Base-by-base conservation (phyloP, 2,888 invertebrate genomes). In the Thumatha senex region DNA sequence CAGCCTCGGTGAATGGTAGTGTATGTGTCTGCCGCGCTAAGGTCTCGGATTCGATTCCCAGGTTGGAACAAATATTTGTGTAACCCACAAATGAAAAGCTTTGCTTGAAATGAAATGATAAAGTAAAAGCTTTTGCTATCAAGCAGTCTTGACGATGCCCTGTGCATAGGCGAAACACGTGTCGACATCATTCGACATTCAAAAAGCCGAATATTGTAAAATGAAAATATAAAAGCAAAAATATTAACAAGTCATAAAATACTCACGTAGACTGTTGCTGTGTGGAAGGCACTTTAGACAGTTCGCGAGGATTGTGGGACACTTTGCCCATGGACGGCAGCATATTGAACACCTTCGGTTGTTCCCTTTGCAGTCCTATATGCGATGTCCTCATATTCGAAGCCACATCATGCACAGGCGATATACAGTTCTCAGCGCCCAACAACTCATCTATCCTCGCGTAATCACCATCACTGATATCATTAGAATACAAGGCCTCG, bases 391-490 rank as follows among this genome's bases (percentile, higher is more conserved):
- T 76, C 53, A 91, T 66, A 62, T 87, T 86, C 50, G 84, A 80
- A 47, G 69, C 63, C 8, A 69, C 50, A 30, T 89, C 89, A 67
- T 72, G 80, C 47, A 88, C 85, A 0, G 91, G 91, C 0, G 90
- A 90, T 50, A 90, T 72, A 67, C 90, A 89, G 56, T 91, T 91
- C 74, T 89, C 89, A 0, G 84, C 73, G 2, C 91, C 88, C 5
- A 91, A 63, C 49, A 91, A 58, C 62, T 90, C 89, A 18, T 92
- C 91, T 46, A 92, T 90, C 35, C 89, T 79, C 2, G 91, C 91
- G 31, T 91, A 92, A 41, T 91, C 92, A 31, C 86, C 90, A 11
- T 91, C 90, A 40, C 75, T 78, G 0, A 89, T 78, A 54, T 89
- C 89, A 18, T 89, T 89, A 0, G 85, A 86, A 49, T 92, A 90